Percentiles rank a stretch among this genome's conserved stretches.
Evolutionary conservation across 2,113 vertebrate species (phyloP).

Genomic region (Lampris megalopsis): DNA sequence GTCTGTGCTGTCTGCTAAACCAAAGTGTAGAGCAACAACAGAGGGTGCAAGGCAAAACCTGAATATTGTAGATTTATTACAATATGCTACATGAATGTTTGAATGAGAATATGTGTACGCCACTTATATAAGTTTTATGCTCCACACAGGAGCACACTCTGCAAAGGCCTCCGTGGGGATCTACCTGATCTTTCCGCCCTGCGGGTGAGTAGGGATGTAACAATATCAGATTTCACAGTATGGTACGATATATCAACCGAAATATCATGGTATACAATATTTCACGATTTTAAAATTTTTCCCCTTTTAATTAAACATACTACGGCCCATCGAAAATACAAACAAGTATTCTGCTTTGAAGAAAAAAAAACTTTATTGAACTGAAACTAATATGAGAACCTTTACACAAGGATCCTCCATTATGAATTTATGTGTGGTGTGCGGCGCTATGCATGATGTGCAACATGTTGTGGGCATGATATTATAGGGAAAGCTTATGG

Average conservation of each 20-base stretch:
- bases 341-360: not conserved
- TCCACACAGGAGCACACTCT: slow-evolving; percentile 4
- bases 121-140: slow-evolving; percentile 6
- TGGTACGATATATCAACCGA: not conserved
- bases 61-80: not conserved
- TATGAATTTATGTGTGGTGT: not conserved
- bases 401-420: not conserved
- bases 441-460: not conserved
- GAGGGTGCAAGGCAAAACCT: not conserved
- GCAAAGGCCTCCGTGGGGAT: not conserved
- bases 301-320: slow-evolving; percentile 3
- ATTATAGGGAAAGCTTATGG: not conserved
- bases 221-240: too few relatives aligned
- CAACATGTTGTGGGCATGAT: not conserved
- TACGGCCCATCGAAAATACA: not conserved
- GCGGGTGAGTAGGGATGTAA: not conserved
- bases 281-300: not conserved
- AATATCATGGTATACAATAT: not conserved
- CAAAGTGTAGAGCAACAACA: not conserved
- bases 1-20: not conserved
- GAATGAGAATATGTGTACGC: slow-evolving; percentile 1
- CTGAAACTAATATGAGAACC: not conserved
- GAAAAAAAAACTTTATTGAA: not conserved
- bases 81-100: slow-evolving; percentile 7
- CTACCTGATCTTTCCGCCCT: not conserved